Base-by-base conservation (phyloP, 2,888 invertebrate genomes). In the Chalcosyrphus nemorum region DNA sequence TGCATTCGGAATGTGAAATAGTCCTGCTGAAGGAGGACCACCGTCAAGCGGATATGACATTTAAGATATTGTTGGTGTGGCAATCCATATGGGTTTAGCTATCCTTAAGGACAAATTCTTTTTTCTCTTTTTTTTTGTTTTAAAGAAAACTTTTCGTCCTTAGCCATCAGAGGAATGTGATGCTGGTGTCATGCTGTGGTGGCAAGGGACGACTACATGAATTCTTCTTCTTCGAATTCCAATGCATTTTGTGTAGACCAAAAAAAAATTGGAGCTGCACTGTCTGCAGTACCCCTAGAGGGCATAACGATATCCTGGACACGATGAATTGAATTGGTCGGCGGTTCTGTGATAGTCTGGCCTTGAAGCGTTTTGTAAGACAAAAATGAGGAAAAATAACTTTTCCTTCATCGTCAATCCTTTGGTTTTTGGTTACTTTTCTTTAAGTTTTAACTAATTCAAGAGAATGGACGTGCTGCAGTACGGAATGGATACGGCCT, bases 311-410 rank as follows among this genome's bases (percentile, higher is more conserved):
- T 75, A 75, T 63, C 52, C 54, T 68, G 32, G 63, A 11, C 61
- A 56, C 68, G 61, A 41, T 74, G 38, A 54, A 70, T 57, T 74
- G 41, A 75, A 75, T 70, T 72, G 72, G 66, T 65, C 54, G 54
- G 50, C n/a, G n/a, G n/a, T n/a, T n/a, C n/a, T 52, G 19, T n/a
- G 21, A 19, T 57, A 45, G 80, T 61, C 66, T 80, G 71, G 35
- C 74, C 80, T 80, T 80, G 74, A 74, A 80, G 80, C 66, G 32
- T 54, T 74, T 63, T 59, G 27, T 11, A 11, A 17, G 4, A n/a
- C 11, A 24, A 45, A 45, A 61, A 72, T 17, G 21, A 57, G 45
- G 29, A 57, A 66, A 32, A 29, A 45, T 35, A 70, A 61, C 17
- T 13, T 7, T 41, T 5, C 17, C 35, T 32, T 43, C 13, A 9